These are phyloP conservation scores for Bombus breviceps DNA, from an alignment of 1,140 invertebrate genomes.

Conservation along the genomic window DNA sequence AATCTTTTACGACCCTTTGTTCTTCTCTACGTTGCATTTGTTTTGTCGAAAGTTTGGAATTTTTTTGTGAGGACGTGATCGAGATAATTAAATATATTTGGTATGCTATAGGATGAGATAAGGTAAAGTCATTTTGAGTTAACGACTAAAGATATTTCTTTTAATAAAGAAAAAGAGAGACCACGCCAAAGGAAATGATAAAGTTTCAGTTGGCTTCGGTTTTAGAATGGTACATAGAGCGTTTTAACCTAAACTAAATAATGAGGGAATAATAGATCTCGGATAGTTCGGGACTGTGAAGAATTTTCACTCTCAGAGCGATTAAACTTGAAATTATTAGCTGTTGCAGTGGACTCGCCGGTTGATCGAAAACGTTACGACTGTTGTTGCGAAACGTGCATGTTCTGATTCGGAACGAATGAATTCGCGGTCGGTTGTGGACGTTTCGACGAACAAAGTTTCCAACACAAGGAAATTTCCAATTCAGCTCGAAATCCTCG, in stretches of 20 bases:
- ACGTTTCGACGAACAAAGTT: constrained; percentile 6
- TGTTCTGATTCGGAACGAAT: background rate
- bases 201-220: background rate
- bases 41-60: background rate
- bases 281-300: background rate
- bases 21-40: background rate
- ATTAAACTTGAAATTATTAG: background rate
- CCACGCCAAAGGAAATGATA: background rate
- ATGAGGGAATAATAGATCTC: background rate
- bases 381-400: background rate
- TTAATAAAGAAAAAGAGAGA: too few species aligned
- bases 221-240: background rate
- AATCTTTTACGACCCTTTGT: background rate
- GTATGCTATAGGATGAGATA: too few species aligned
- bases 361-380: background rate
- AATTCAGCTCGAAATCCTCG: constrained; percentile 3
- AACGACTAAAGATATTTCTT: background rate
- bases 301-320: background rate
- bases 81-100: background rate
- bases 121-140: background rate
- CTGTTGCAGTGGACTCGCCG: background rate
- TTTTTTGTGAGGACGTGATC: background rate
- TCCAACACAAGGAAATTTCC: background rate
- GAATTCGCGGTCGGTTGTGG: background rate
- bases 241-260: background rate